Evolutionary conservation across 2,888 invertebrate species (phyloP), one percentile per base, ranked within the genome.

Genomic region (Notodonta ziczac): DNA sequence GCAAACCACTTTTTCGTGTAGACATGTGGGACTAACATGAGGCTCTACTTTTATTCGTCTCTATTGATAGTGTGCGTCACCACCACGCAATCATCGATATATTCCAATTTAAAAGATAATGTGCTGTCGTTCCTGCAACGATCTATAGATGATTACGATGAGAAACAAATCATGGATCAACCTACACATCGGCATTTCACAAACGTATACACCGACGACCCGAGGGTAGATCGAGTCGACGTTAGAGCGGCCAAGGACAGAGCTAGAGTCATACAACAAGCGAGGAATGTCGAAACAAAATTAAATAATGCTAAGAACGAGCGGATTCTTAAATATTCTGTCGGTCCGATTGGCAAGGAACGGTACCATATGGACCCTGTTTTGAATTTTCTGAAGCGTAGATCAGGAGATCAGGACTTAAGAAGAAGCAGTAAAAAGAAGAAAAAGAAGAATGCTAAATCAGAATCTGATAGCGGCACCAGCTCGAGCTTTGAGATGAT

Each of bases 331-430:
- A 40, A 39, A 53, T 1, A 32, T 24, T 14, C 54, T 14, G 10
- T 50, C 7, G 39, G n/a, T n/a, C 54, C 57, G 60, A 46, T 60
- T 0, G 63, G 51, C 0, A 73, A 59, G 53, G 61, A 64, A 57
- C 61, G 66, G 44, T 86, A 71, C 48, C 78, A 70, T 1, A 77
- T 81, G 63, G 89, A 89, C 57, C 79, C 85, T 0, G 78, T 87
- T 0, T 60, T 86, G 24, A 87, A 87, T 61, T 65, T 69, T 0
- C 10, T 82, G 32, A 72, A 62, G 13, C 67, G 73, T 32, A 56
- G 59, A 44, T 4, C 10, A 16, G 6, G 10, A 7, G 12, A 12
- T 5, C 16, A 32, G 52, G n/a, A 54, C 4, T 39, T 39, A 6
- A 39, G 54, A 12, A 54, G 52, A 13, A 14, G 4, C 12, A n/a